Conservation (phyloP, 2,113 vertebrate genomes). For the Onychostoma macrolepis region DNA sequence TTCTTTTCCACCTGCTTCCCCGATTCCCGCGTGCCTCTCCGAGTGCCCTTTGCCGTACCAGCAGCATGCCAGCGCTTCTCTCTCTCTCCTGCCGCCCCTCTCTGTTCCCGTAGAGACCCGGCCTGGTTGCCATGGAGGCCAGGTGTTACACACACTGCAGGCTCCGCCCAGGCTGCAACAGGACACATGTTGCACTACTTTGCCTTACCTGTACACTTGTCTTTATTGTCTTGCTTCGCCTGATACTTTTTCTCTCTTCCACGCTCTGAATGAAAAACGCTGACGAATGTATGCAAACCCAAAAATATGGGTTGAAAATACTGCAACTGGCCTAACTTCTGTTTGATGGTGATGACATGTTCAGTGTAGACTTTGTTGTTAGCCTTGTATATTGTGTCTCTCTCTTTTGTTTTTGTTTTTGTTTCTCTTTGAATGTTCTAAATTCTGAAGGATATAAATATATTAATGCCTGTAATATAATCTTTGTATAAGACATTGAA, state of each 20-base stretch:
- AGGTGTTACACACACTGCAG: slow-evolving; percentile 71
- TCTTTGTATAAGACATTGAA: slow-evolving; percentile 71
- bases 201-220: slow-evolving; percentile 72
- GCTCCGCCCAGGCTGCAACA: slow-evolving; percentile 73
- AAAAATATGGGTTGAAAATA: background rate
- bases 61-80: slow-evolving; percentile 66
- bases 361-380: slow-evolving; percentile 64
- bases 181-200: slow-evolving; percentile 75
- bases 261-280: slow-evolving; percentile 48
- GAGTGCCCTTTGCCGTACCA: slow-evolving; percentile 59
- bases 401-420: slow-evolving; percentile 57
- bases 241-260: slow-evolving; percentile 13
- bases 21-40: slow-evolving; percentile 64
- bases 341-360: slow-evolving; percentile 68
- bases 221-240: slow-evolving; percentile 34
- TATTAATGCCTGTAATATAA: slow-evolving; percentile 77
- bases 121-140: slow-evolving; percentile 74
- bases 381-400: slow-evolving; percentile 75
- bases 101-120: slow-evolving; percentile 61
- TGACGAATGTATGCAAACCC: slow-evolving; percentile 74
- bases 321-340: slow-evolving; percentile 50
- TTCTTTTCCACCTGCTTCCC: slow-evolving; percentile 59
- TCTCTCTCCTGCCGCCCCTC: slow-evolving; percentile 44
- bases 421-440: slow-evolving; percentile 63
- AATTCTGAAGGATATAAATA: slow-evolving; percentile 67